Base-by-base conservation (phyloP, 1,140 invertebrate genomes). In the Bursaphelenchus mucronatus region DNA sequence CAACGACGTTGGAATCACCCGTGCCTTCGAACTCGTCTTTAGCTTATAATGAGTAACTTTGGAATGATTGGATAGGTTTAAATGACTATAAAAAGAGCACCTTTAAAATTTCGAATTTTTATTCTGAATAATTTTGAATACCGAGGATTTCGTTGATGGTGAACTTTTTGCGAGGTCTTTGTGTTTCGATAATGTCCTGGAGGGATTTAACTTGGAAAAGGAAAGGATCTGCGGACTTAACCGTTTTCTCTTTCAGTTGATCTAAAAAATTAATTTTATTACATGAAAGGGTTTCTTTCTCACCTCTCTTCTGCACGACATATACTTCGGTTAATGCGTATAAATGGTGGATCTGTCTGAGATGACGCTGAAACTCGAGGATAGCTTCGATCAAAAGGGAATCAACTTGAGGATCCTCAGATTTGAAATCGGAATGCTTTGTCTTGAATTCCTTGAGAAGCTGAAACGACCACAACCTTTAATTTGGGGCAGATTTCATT, bases 1-100 rank as follows among this genome's bases (percentile, higher is more conserved):
- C 70, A 81, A 81, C 64, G 80, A 82, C 56, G 78, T 82, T 47
- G 78, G 78, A 56, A 61, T 80, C 43, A 80, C 79, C 40, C 64
- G 68, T 21, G 80, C 78, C n/a, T 80, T 80, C 63, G 79, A 81
- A 59, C 67, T 79, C 56, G 69, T 81, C 55, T 80, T 80, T 66
- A 68, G 73, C 46, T 70, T 80, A 6, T 80, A 80, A 30, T 30
- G 30, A 30, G 30, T 30, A 30, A 5, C 30, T 30, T n/a, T n/a
- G n/a, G n/a, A n/a, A n/a, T n/a, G 30, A 30, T 30, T 30, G 30
- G 30, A 30, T 30, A 30, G 30, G 30, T 30, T 30, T 30, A 30
- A 30, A 30, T 30, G 30, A 30, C 30, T 30, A 30, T 30, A 30
- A 30, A 30, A 5, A 30, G 2, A 30, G 5, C 30, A 30, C 30